Percentiles rank a stretch among this genome's conserved stretches.
These are phyloP conservation scores for Melipona bicolor DNA, from an alignment of 2,888 invertebrate genomes.

Conservation along the genomic window DNA sequence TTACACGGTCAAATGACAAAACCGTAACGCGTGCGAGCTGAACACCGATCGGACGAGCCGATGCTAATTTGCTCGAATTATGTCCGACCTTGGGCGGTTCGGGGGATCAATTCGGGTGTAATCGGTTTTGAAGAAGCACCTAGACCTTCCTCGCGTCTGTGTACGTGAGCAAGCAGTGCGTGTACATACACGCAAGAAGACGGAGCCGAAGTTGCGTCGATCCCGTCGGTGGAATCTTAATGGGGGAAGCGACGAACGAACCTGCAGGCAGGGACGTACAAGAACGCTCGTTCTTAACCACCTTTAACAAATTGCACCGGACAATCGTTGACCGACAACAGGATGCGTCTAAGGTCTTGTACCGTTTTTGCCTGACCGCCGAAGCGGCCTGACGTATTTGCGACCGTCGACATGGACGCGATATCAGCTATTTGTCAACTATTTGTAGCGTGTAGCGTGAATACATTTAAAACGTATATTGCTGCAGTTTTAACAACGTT, in stretches of 20 bases:
- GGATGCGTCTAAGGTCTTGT: constrained; percentile 62
- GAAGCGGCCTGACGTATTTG: constrained; percentile 48
- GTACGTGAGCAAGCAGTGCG: constrained; percentile 37
- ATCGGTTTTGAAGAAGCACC: constrained; percentile 66
- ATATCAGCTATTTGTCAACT: constrained; percentile 3
- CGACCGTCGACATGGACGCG: constrained; percentile 60
- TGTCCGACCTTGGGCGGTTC: constrained; percentile 66
- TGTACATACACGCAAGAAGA: constrained; percentile 45
- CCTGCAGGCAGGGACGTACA: constrained; percentile 66
- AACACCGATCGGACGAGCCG: constrained; percentile 40
- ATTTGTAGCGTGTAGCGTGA: not conserved
- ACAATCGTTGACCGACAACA: constrained; percentile 70
- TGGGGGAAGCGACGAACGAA: constrained; percentile 57
- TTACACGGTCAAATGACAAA: constrained; percentile 9
- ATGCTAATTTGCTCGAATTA: constrained; percentile 70
- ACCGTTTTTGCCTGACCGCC: constrained; percentile 60
- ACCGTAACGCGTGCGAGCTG: not conserved
- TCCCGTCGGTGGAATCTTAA: constrained; percentile 69
- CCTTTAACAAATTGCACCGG: constrained; percentile 72
- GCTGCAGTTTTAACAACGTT: not conserved
- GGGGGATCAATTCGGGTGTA: constrained; percentile 68
- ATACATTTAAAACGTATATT: not conserved
- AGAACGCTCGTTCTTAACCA: constrained; percentile 73
- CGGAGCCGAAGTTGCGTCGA: constrained; percentile 66
- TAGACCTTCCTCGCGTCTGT: constrained; percentile 50